These are phyloP conservation scores for Platypus cylindrus DNA, from an alignment of 2,888 invertebrate genomes.

Conservation along the genomic window DNA sequence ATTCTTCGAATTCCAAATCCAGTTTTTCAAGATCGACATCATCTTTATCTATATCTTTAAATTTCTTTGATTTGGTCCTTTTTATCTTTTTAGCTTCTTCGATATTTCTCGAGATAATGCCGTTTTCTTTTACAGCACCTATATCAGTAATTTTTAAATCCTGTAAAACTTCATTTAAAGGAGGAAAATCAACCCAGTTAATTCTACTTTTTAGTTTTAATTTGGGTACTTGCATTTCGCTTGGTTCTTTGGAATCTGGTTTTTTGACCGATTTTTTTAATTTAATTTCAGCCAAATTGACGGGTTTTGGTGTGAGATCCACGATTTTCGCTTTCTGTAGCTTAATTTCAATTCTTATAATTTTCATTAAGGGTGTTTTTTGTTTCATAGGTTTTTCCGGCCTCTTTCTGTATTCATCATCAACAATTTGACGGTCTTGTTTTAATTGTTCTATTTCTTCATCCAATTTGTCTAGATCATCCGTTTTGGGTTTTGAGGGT, in stretches of 20 bases:
- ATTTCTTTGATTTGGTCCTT: conserved; percentile 30
- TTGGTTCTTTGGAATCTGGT: conserved; percentile 22
- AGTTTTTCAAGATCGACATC: conserved; percentile 36
- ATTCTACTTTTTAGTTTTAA: conserved; percentile 60
- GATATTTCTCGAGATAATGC: conserved; percentile 37
- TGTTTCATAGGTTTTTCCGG: conserved; percentile 26
- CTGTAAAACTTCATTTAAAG: conserved; percentile 26
- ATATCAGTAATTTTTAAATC: conserved; percentile 27
- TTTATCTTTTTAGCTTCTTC: conserved; percentile 35
- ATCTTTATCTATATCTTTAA: conserved; percentile 29
- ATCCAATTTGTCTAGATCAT: conserved; percentile 18
- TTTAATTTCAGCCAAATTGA: conserved; percentile 53
- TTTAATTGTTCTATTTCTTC: conserved; percentile 22
- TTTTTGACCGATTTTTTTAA: conserved; percentile 32
- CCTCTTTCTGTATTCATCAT: conserved; percentile 22
- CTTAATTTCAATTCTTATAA: conserved; percentile 26
- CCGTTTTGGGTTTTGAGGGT: conserved; percentile 23
- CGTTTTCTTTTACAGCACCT: conserved; percentile 29
- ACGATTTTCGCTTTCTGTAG: conserved; percentile 29
- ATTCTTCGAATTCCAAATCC: conserved; percentile 35
- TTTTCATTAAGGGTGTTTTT: conserved; percentile 21
- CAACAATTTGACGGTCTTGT: conserved; percentile 15
- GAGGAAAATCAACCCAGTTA: conserved; percentile 38
- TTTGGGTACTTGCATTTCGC: conserved; percentile 41
- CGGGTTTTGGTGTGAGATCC: conserved; percentile 36